A percentile compares a stretch with the other conserved stretches of the same genome.
These are phyloP conservation scores for Cristatella mucedo DNA, from an alignment of 2,888 invertebrate species.

Conservation along the genomic window DNA sequence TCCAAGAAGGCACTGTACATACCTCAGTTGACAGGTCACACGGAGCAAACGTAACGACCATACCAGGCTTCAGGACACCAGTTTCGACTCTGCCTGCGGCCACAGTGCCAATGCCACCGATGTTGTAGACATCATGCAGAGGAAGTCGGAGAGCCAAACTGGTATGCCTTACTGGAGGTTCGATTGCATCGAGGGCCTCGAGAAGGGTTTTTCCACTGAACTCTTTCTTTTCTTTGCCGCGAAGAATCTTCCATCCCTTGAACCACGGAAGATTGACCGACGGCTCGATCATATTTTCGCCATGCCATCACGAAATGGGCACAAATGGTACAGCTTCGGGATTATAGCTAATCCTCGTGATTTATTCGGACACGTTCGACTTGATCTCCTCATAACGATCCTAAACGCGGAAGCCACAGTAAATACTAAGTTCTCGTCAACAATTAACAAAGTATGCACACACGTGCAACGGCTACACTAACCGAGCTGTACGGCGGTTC, in stretches of 20 bases:
- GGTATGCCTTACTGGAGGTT: conserved; percentile 82
- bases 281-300: conserved; percentile 97
- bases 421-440: background rate
- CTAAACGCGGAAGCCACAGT: conserved; percentile 10
- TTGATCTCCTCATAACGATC: conserved; percentile 91
- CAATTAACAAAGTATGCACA: background rate
- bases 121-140: conserved; percentile 99
- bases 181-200: conserved; percentile 89
- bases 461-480: too few relatives aligned
- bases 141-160: conserved; percentile 96
- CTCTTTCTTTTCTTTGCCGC: conserved; percentile 64
- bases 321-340: conserved; percentile 91
- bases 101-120: conserved; percentile 97
- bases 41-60: conserved; percentile 90
- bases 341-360: conserved; percentile 99
- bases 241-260: conserved; percentile 73
- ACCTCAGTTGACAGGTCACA: conserved; percentile 89
- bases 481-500: conserved; percentile 83
- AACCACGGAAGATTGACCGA: conserved; percentile 76
- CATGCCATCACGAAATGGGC: conserved; percentile 99
- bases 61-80: conserved; percentile 50
- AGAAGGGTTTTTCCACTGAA: conserved; percentile 88
- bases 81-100: conserved; percentile 99
- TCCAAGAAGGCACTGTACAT: too few relatives aligned
- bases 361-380: conserved; percentile 92